Percentiles rank a stretch among this genome's conserved stretches.
These are phyloP conservation scores for Caenorhabditis auriculariae DNA, from an alignment of 2,888 invertebrate species.

Conservation along the genomic window DNA sequence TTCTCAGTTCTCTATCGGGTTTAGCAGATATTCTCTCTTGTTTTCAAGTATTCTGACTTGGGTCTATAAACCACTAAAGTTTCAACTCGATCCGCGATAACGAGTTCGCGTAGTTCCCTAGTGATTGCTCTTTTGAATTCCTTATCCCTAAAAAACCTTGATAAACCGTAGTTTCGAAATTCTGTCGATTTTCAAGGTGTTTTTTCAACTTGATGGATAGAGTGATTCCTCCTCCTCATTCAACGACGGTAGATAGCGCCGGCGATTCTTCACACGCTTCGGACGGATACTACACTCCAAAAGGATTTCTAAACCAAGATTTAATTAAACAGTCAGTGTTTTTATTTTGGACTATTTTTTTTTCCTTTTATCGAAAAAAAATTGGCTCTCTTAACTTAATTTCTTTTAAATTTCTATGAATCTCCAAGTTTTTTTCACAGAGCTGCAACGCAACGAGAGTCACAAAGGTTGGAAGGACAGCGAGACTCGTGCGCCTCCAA, in stretches of 20 bases:
- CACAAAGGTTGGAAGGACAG: slow-evolving; percentile 7
- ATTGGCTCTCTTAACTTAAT: neutral
- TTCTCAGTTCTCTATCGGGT: too few relatives aligned
- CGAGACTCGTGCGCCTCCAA: slow-evolving; percentile 20
- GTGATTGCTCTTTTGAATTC: slow-evolving; percentile 1
- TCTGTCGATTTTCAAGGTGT: neutral
- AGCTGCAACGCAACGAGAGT: slow-evolving; percentile 23
- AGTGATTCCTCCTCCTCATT: slow-evolving; percentile 6
- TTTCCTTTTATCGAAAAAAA: neutral
- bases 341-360: neutral
- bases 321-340: slow-evolving; percentile 19
- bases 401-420: too few relatives aligned
- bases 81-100: too few relatives aligned
- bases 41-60: too few relatives aligned
- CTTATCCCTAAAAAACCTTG: neutral
- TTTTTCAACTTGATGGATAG: neutral
- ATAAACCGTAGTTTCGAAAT: neutral
- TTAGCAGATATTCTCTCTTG: too few relatives aligned
- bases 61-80: too few relatives aligned
- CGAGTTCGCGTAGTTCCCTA: neutral
- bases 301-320: slow-evolving; percentile 19
- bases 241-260: too few relatives aligned
- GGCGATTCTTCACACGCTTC: too few relatives aligned
- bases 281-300: slow-evolving; percentile 23
- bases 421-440: too few relatives aligned